Evolutionary conservation across 2,888 invertebrate genomes (phyloP), one percentile per base, ranked within the genome.

Genomic region (Osmoderma eremita): DNA sequence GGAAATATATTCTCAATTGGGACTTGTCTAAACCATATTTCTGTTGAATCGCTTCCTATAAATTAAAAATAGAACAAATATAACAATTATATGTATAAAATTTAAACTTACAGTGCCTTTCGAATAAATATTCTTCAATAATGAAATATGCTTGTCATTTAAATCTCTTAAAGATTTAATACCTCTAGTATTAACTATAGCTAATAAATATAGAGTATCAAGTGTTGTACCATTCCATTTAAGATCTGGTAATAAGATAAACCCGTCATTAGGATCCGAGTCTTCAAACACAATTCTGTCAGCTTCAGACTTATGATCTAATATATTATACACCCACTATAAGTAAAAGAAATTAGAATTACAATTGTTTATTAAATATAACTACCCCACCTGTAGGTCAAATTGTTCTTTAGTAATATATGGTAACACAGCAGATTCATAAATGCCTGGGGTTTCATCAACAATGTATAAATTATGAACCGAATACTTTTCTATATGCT

Each of bases 271-370:
- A 1, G 91, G 88, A 78, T 94, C 90, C 3, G 86, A 75, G 80
- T 95, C 93, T 80, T 94, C 93, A 79, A 88, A 92, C 4, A 97
- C 86, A 53, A 99, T 90, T 70, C 95, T 88, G 20, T 98, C 97
- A 1, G 86, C 84, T 84, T 99, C 99, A 51, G 91, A 89, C 80
- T 93, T 94, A 76, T 95, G 95, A 65, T 95, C 93, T 62, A 99
- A 81, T 70, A 99, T 95, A 81, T 99, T 99, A 81, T 94, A 93
- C 0, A 98, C 93, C 99, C 99, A 99, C 94, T 97, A 83, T 17
- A 88, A 88, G 69, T 65, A 71, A 71, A 5, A 63, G 15, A 22
- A n/a, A 54, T 6, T n/a, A 45, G 13, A 3, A 13, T 24, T 30
- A 10, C 22, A 20, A n/a, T n/a, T n/a, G n/a, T n/a, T 17, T 20